phyloP scores from a whole-genome alignment of 1,140 invertebrate species.

The Saccostrea glomerata region DNA sequence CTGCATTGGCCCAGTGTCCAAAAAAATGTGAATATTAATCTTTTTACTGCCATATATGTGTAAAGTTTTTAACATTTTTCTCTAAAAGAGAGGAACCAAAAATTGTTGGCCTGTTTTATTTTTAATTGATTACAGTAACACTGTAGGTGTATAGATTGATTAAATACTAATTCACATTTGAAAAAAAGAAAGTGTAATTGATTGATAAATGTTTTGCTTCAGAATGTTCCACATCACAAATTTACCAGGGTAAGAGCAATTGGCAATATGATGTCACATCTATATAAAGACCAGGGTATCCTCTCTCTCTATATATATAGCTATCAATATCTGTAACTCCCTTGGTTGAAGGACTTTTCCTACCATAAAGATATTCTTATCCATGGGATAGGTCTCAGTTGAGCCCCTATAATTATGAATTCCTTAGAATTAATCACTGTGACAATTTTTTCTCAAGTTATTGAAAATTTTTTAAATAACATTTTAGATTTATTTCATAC shows the following conservation, averaged over 20 bases:
- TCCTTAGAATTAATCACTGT: neutral
- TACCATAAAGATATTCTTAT: neutral
- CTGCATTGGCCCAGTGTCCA: no score
- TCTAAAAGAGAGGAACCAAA: neutral
- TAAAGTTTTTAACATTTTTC: neutral
- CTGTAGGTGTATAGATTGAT: neutral
- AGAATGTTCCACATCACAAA: slow-evolving; percentile 43
- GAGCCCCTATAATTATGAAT: neutral
- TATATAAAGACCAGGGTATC: slow-evolving; percentile 25
- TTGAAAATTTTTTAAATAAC: neutral
- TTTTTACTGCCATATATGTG: neutral
- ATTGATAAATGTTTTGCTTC: neutral
- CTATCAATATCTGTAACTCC: neutral
- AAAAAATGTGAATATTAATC: no score
- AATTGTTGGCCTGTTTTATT: neutral
- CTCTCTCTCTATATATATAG: slow-evolving; percentile 8
- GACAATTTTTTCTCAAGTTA: neutral
- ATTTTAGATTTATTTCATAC: neutral
- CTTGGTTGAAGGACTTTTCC: neutral
- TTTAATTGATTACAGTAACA: neutral
- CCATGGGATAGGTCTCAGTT: neutral
- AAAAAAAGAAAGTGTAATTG: neutral
- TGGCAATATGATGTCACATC: neutral
- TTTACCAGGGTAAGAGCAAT: slow-evolving; percentile 34
- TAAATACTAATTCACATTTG: neutral